Base-by-base conservation (phyloP, 2,888 invertebrate species). In the Apocheima hispidaria region DNA sequence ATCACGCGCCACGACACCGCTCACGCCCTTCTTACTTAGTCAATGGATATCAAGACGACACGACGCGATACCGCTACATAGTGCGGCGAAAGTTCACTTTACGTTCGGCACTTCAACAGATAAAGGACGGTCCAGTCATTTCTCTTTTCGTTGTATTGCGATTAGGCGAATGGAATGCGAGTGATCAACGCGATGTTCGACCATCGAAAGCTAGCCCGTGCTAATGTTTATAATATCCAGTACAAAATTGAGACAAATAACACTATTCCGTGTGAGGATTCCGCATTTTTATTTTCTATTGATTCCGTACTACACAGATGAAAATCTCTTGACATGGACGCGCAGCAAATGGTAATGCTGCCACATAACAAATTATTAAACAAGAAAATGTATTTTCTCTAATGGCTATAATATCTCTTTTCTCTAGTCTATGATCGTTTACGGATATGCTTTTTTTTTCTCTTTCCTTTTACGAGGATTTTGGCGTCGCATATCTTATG, bases 241-340 rank as follows among this genome's bases (percentile, higher is more conserved):
- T 65, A 52, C 58, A 62, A 60, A 65, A 65, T 70, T 55, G 70
- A 75, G 74, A 78, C 74, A 75, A 81, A 79, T 80, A 78, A 65
- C 69, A 72, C 74, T 81, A 76, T 74, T 82, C 69, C 80, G 74
- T 70, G 78, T 80, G 77, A 88, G 74, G 81, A 86, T 87, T 86
- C 81, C 77, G 75, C 84, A 88, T 89, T 87, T 88, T 83, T 81
- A 87, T 80, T 84, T 84, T 86, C 79, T 91, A 92, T 92, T 92
- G 91, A 91, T 91, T 90, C 84, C 79, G 77, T 79, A 75, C 73
- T 81, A 83, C 83, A 84, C 83, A 86, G 82, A 86, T 78, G 83
- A 83, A 83, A 82, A 79, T 84, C 81, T 80, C 87, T 86, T 90
- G 90, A 88, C 90, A 91, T 86, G 91, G 92, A 92, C 92, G 92